Conservation (phyloP, 2,113 vertebrate species). For the Trematocara macrostoma region DNA sequence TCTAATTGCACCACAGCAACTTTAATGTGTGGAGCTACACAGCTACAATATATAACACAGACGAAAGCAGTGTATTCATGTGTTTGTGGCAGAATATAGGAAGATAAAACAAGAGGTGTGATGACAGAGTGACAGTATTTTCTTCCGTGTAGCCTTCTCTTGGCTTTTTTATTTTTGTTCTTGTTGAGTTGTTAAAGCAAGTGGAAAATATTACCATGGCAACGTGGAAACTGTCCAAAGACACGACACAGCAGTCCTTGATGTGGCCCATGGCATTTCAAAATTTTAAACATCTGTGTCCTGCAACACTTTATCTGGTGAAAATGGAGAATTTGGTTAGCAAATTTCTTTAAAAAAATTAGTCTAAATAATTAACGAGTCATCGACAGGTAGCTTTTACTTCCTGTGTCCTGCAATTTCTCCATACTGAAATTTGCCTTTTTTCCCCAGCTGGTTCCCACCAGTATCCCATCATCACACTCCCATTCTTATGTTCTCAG, state of each 20-base stretch:
- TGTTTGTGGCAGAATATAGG: neutral
- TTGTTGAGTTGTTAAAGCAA: neutral
- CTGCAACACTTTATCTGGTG: neutral
- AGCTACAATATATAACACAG: neutral
- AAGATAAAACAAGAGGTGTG: neutral
- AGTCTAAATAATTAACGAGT: neutral
- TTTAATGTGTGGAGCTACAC: neutral
- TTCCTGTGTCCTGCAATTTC: neutral
- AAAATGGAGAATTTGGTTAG: neutral
- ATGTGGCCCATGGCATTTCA: neutral
- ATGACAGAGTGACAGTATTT: neutral
- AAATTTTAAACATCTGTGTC: neutral
- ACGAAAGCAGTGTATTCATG: neutral
- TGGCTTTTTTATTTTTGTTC: neutral
- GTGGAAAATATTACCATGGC: neutral
- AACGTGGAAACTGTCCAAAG: neutral
- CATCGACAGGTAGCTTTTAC: neutral
- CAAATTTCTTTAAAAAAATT: neutral
- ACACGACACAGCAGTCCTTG: neutral
- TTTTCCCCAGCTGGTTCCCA: neutral
- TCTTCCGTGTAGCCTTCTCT: neutral
- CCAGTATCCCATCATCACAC: neutral
- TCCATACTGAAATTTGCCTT: neutral
- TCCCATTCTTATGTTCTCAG: constrained; percentile 13
- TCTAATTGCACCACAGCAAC: neutral